Percentiles rank a stretch among this genome's conserved stretches.
phyloP scores from a whole-genome alignment of 2,888 invertebrate genomes.

The Teleiodes luculella region DNA sequence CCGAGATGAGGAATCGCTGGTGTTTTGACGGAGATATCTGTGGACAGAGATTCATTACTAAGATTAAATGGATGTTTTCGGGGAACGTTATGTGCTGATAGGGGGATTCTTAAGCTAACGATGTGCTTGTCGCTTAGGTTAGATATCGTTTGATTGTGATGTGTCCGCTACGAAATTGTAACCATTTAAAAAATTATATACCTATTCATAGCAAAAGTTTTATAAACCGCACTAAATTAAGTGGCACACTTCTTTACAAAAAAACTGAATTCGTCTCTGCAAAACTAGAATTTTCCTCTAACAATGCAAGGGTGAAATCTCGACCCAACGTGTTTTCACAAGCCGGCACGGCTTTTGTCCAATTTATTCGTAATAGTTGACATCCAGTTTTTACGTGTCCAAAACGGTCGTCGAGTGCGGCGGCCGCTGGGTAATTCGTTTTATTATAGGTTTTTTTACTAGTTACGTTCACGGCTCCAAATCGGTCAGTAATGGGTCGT shows the following conservation, averaged over 20 bases:
- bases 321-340: not conserved
- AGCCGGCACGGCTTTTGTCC: not conserved
- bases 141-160: too few species aligned
- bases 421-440: conserved; percentile 26
- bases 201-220: too few species aligned
- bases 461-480: conserved; percentile 35
- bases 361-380: conserved; percentile 32
- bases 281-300: too few species aligned
- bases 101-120: not conserved
- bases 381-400: conserved; percentile 36
- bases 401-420: conserved; percentile 34
- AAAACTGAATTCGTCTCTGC: too few species aligned
- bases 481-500: conserved; percentile 35
- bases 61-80: not conserved
- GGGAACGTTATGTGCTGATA: not conserved
- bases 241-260: too few species aligned
- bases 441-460: conserved; percentile 26
- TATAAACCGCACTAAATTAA: too few species aligned
- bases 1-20: conserved; percentile 16
- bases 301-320: too few species aligned
- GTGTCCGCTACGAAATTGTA: too few species aligned
- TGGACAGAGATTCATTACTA: not conserved
- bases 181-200: too few species aligned
- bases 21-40: conserved; percentile 1
- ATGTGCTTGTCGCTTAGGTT: not conserved